phyloP scores from a whole-genome alignment of 2,113 vertebrate genomes.

The Lota lota region DNA sequence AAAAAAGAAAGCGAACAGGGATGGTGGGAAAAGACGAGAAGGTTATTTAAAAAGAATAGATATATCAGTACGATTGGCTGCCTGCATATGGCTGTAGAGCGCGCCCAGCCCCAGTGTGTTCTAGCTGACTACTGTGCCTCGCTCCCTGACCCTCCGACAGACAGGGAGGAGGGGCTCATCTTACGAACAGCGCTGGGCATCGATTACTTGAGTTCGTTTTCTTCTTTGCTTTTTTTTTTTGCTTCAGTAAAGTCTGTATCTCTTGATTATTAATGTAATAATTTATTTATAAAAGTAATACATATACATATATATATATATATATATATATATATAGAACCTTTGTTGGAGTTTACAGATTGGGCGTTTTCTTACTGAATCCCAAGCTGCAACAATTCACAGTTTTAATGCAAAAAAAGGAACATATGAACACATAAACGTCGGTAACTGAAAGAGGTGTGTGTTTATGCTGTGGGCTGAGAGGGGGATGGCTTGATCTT shows the following conservation, averaged over 20 bases:
- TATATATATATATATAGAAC: slow-evolving; percentile 60
- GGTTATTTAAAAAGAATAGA: slow-evolving; percentile 74
- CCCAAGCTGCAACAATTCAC: slow-evolving; percentile 76
- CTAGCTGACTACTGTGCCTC: slow-evolving; percentile 23
- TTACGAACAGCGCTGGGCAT: slow-evolving; percentile 60
- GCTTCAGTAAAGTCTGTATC: slow-evolving; percentile 70
- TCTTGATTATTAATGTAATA: slow-evolving; percentile 71
- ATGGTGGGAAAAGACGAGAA: slow-evolving; percentile 72
- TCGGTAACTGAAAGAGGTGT: slow-evolving; percentile 53
- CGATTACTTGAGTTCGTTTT: slow-evolving; percentile 40
- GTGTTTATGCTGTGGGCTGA: slow-evolving; percentile 35
- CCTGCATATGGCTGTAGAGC: slow-evolving; percentile 22
- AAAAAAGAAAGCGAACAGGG: slow-evolving; percentile 71
- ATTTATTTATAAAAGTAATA: slow-evolving; percentile 75
- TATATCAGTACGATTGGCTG: slow-evolving; percentile 60
- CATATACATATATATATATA: slow-evolving; percentile 44
- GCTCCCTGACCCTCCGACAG: slow-evolving; percentile 37
- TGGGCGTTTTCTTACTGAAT: slow-evolving; percentile 72
- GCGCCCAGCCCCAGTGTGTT: slow-evolving; percentile 21
- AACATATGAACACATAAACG: slow-evolving; percentile 48
- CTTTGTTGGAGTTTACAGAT: slow-evolving; percentile 75
- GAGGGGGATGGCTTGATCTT: slow-evolving; percentile 52
- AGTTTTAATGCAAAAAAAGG: slow-evolving; percentile 76
- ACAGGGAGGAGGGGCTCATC: slow-evolving; percentile 55
- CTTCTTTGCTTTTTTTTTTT: slow-evolving; percentile 59